Conservation (phyloP, 1,140 invertebrate genomes). For the Dryas iulia region DNA sequence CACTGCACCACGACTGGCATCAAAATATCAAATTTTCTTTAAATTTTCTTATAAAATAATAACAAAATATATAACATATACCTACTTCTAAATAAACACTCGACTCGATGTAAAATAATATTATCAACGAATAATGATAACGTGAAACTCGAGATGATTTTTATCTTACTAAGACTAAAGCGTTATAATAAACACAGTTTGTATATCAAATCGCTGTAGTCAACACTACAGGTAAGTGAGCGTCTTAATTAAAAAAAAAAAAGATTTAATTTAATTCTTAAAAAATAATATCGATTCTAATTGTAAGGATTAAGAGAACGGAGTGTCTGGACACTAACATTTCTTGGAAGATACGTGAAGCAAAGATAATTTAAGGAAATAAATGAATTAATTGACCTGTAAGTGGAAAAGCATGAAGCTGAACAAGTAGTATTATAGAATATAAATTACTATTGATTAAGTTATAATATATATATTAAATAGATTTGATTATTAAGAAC, state of each 20-base stretch:
- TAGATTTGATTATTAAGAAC: too few relatives aligned
- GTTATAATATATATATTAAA: too few relatives aligned
- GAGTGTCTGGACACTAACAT: too few relatives aligned
- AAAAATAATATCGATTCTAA: background rate
- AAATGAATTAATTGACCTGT: too few relatives aligned
- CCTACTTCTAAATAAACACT: conserved; percentile 6
- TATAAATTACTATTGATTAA: too few relatives aligned
- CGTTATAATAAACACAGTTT: conserved; percentile 31
- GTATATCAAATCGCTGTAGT: conserved; percentile 35
- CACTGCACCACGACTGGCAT: too few relatives aligned
- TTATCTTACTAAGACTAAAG: conserved; percentile 44
- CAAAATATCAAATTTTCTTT: too few relatives aligned
- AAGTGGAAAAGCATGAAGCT: too few relatives aligned
- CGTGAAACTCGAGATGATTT: conserved; percentile 45
- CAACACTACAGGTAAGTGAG: conserved; percentile 42
- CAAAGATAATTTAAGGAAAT: too few relatives aligned
- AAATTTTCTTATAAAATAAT: too few relatives aligned
- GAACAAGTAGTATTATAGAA: too few relatives aligned
- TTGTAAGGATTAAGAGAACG: background rate
- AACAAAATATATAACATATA: background rate
- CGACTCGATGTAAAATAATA: conserved; percentile 14
- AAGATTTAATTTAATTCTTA: background rate
- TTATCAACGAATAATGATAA: conserved; percentile 40
- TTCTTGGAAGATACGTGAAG: too few relatives aligned
- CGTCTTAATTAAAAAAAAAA: conserved; percentile 7